phyloP scores from a whole-genome alignment of 2,888 invertebrate genomes.

The Cheilosia urbana region DNA sequence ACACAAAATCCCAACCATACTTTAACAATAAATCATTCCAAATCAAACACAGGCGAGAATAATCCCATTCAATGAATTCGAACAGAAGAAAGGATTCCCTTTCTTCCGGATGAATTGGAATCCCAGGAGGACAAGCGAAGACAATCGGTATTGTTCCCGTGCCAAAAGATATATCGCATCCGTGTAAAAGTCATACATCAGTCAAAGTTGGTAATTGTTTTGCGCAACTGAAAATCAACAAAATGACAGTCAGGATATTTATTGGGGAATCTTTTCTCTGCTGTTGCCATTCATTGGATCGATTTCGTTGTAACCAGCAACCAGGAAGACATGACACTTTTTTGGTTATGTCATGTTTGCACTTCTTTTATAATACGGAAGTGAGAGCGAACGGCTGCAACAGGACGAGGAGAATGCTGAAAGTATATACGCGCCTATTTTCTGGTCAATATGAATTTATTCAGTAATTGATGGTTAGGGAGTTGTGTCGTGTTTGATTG shows the following conservation, averaged over 20 bases:
- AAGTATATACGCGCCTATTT: slow-evolving; percentile 61
- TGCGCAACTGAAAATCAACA: slow-evolving; percentile 74
- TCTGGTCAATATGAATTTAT: slow-evolving; percentile 37
- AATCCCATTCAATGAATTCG: slow-evolving; percentile 46
- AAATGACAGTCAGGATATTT: slow-evolving; percentile 57
- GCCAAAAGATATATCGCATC: slow-evolving; percentile 44
- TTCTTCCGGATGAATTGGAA: slow-evolving; percentile 46
- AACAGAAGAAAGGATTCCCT: slow-evolving; percentile 33
- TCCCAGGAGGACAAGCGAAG: slow-evolving; percentile 66
- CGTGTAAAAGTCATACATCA: slow-evolving; percentile 68
- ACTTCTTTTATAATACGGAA: slow-evolving; percentile 66
- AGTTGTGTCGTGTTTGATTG: not conserved
- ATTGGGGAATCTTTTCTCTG: slow-evolving; percentile 23
- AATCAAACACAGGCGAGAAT: slow-evolving; percentile 62
- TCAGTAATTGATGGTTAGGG: slow-evolving; percentile 16
- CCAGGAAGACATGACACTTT: slow-evolving; percentile 68
- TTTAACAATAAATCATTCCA: slow-evolving; percentile 63
- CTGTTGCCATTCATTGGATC: slow-evolving; percentile 25
- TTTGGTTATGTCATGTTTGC: slow-evolving; percentile 74
- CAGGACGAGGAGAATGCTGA: slow-evolving; percentile 6
- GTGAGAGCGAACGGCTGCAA: slow-evolving; percentile 54
- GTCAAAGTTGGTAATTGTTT: slow-evolving; percentile 71
- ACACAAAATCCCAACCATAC: not conserved
- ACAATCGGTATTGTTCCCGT: slow-evolving; percentile 69
- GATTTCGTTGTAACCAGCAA: slow-evolving; percentile 57